Conservation (phyloP, 2,113 vertebrate genomes). For the Poeciliopsis retropinna region DNA sequence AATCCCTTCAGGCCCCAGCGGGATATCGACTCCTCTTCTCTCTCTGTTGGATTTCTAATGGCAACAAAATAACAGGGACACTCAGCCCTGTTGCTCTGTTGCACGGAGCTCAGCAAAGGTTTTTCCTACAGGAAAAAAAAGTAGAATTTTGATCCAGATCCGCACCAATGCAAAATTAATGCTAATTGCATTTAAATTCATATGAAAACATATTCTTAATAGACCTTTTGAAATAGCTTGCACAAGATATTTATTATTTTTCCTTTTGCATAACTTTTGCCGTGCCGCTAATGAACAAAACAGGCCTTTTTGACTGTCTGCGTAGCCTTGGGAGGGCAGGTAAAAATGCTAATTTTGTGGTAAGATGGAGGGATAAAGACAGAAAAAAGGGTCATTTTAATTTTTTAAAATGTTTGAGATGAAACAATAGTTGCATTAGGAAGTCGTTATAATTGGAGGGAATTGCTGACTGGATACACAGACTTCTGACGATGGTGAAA, state of each 20-base stretch:
- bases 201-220: constrained; percentile 50
- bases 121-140: background rate
- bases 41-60: constrained; percentile 43
- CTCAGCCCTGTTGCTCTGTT: constrained; percentile 3
- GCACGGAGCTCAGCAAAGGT: constrained; percentile 14
- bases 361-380: constrained; percentile 25
- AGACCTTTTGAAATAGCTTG: constrained; percentile 27
- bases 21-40: constrained; percentile 61
- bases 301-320: constrained; percentile 49
- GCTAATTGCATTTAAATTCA: constrained; percentile 35
- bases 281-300: constrained; percentile 65
- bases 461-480: constrained; percentile 72
- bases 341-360: constrained; percentile 27
- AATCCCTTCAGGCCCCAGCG: constrained; percentile 61
- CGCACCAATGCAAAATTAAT: constrained; percentile 33
- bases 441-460: constrained; percentile 72
- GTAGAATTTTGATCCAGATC: constrained; percentile 5
- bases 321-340: constrained; percentile 32
- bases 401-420: constrained; percentile 65
- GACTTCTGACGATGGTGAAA: constrained; percentile 37
- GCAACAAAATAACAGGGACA: constrained; percentile 2
- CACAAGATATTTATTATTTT: constrained; percentile 41
- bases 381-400: constrained; percentile 56
- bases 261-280: constrained; percentile 48
- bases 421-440: constrained; percentile 73